Percentiles rank a stretch among this genome's conserved stretches.
These are phyloP conservation scores for Clanis bilineata DNA, from an alignment of 2,888 invertebrate species.

Conservation along the genomic window DNA sequence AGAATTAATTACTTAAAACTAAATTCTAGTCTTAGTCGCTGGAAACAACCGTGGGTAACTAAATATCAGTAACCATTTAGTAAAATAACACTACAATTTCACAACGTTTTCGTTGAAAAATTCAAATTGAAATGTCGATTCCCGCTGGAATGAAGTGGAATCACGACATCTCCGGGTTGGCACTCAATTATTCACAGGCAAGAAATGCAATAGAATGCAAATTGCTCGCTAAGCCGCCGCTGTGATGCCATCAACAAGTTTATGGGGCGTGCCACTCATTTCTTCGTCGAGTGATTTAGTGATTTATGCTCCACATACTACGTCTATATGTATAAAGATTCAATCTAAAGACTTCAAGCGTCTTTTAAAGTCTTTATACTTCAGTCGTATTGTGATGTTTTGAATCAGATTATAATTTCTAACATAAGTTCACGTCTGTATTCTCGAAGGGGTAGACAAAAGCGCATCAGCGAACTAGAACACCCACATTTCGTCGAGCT, in stretches of 20 bases:
- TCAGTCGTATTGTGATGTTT: too few species aligned
- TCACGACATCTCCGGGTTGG: constrained; percentile 20
- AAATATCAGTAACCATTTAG: too few species aligned
- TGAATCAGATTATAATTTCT: too few species aligned
- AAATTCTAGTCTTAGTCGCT: too few species aligned
- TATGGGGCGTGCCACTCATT: constrained; percentile 22
- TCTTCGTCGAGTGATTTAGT: constrained; percentile 10
- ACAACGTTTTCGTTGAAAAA: neutral
- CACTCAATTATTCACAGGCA: constrained; percentile 36
- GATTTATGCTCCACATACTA: constrained; percentile 9
- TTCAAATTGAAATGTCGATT: constrained; percentile 9
- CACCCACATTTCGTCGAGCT: too few species aligned
- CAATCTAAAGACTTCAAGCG: neutral
- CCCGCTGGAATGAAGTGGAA: constrained; percentile 17
- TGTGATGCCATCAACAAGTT: constrained; percentile 27
- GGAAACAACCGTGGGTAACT: too few species aligned
- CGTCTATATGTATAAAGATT: neutral
- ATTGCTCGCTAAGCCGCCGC: constrained; percentile 29
- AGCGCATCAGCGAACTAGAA: too few species aligned
- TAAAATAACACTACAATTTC: neutral
- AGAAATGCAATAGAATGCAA: constrained; percentile 43
- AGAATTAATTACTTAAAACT: too few species aligned
- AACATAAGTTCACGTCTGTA: too few species aligned
- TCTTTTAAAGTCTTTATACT: neutral
- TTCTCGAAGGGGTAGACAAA: too few species aligned